Conservation (phyloP, 2,888 invertebrate genomes). For the Chelonus formosanus region DNA sequence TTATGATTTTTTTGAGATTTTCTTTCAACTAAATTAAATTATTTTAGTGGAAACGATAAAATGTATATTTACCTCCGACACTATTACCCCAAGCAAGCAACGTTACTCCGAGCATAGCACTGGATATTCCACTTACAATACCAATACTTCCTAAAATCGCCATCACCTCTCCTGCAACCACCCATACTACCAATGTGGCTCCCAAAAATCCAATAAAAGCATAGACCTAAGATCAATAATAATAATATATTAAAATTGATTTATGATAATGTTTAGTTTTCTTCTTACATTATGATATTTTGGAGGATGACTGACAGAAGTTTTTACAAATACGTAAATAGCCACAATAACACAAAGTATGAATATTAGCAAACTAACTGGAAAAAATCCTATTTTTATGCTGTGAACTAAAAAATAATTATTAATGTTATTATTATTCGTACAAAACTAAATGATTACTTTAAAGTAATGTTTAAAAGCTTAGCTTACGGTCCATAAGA, state of each 20-base stretch:
- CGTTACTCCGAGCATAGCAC: conserved; percentile 72
- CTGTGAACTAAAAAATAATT: conserved; percentile 47
- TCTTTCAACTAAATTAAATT: not conserved
- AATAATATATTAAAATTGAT: not conserved
- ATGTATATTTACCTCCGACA: conserved; percentile 64
- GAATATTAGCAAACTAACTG: conserved; percentile 46
- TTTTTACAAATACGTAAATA: conserved; percentile 50
- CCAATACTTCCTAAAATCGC: conserved; percentile 69
- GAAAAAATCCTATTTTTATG: conserved; percentile 47
- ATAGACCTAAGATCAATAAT: conserved; percentile 55
- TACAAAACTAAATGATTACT: not conserved
- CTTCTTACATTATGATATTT: conserved; percentile 57
- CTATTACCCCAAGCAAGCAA: conserved; percentile 75
- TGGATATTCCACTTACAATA: conserved; percentile 68
- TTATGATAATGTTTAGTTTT: conserved; percentile 15
- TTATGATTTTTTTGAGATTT: not conserved
- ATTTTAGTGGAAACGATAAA: not conserved
- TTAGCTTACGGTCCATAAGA: conserved; percentile 56
- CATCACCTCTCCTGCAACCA: conserved; percentile 72
- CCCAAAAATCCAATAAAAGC: conserved; percentile 70
- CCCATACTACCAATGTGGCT: conserved; percentile 71
- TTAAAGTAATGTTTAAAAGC: not conserved
- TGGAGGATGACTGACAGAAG: conserved; percentile 49
- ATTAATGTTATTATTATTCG: not conserved
- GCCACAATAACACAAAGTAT: conserved; percentile 44